phyloP scores from a whole-genome alignment of 2,113 vertebrate species.

The Lepus americanus region DNA sequence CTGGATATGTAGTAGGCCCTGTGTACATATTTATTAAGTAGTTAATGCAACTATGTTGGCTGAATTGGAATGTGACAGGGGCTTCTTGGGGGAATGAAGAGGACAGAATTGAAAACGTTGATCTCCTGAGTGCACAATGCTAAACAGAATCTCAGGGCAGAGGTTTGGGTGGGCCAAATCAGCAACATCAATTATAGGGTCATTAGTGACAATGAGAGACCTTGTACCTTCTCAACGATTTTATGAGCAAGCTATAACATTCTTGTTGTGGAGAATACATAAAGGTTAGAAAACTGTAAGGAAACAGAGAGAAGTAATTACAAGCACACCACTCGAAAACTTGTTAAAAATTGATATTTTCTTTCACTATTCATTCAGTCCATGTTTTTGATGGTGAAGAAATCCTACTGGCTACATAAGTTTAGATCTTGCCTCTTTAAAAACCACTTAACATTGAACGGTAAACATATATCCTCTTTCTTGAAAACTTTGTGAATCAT shows the following conservation, averaged over 20 bases:
- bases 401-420: not conserved
- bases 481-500: slow-evolving; percentile 1
- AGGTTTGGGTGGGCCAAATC: not conserved
- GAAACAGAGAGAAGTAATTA: slow-evolving; percentile 14
- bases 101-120: not conserved
- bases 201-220: not conserved
- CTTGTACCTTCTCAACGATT: not conserved
- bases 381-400: not conserved
- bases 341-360: not conserved
- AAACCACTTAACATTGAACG: slow-evolving; percentile 3
- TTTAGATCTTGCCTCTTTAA: slow-evolving; percentile 10
- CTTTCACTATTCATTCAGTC: not conserved
- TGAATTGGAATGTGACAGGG: not conserved
- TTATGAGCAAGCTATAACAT: not conserved
- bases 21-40: not conserved
- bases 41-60: not conserved
- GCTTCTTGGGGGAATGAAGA: not conserved
- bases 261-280: not conserved
- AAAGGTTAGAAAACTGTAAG: slow-evolving; percentile 40
- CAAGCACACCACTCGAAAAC: not conserved
- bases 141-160: not conserved
- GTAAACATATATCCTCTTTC: not conserved
- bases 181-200: slow-evolving; percentile 35
- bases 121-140: not conserved
- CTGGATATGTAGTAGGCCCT: not conserved